Base-by-base conservation (phyloP, 2,888 invertebrate genomes). In the Polydrusus tereticollis region DNA sequence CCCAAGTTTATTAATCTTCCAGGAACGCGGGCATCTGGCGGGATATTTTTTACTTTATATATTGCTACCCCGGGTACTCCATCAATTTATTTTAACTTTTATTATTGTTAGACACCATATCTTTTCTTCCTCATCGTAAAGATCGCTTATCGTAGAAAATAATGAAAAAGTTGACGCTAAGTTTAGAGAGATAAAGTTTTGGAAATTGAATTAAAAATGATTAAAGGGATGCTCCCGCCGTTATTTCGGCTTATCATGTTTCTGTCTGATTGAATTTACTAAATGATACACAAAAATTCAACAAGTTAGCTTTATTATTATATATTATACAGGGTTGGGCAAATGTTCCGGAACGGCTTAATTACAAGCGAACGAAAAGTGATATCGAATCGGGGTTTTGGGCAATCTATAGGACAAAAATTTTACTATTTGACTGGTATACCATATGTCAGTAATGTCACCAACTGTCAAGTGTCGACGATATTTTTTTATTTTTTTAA, bases 1-100 rank as follows among this genome's bases (percentile, higher is more conserved):
- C 77, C 73, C 77, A 78, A 79, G 79, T 80, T 80, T 80, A 80
- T 80, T 80, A 80, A 80, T 80, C 80, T 78, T 76, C 74, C 58
- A 18, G 72, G 60, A 63, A 55, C 66, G 69, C 65, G 60, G 65
- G 69, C 73, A 73, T 69, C 73, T 73, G 73, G 69, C 41, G 60
- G 59, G 52, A 20, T 59, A 63, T 74, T 74, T 74, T 75, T 72
- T 65, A 69, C 67, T 71, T 74, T 69, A 72, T 75, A 72, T 74
- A 74, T 74, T 60, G 72, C 72, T 47, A 52, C 55, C 72, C 60
- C 23, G 74, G 74, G 74, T 68, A 72, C 72, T 75, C 70, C 66
- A 75, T 72, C 72, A 72, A 72, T 75, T 72, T 69, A 75, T 66
- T 75, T 74, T 74, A 74, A 71, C 75, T 75, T 75, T 68, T 73